Evolutionary conservation across 2,797 vertebrate genomes (phyloP), one percentile per base, ranked within the genome.

Genomic region (Sternotherus odoratus): DNA sequence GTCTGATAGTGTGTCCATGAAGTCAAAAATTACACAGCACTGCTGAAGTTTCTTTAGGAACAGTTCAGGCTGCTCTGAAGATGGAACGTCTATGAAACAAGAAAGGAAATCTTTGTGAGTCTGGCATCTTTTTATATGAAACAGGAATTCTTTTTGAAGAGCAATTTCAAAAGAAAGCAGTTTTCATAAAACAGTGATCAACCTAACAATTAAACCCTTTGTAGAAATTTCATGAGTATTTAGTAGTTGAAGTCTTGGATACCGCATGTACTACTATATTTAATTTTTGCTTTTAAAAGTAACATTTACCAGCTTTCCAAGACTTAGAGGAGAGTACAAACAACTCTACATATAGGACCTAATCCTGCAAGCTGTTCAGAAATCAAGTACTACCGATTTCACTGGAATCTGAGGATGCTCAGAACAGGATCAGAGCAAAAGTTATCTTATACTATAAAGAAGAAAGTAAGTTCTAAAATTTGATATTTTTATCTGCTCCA

Each of bases 11-110:
- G 99, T 99, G 99, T 99, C 99, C 99, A 99, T 99, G 98, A 99
- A 99, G 99, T 99, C 99, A 98, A 99, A 99, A 98, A 99, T 98
- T 87, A 99, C 99, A 98, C 99, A 99, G 98, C 99, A 99, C 99
- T 99, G 99, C 98, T 99, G 99, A 98, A 99, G 98, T 98, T 99
- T 99, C 99, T 99, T 99, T 98, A 99, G 98, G 99, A 99, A 99
- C 98, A 99, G 99, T 98, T 99, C 99, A 96, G 99, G 99, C 98
- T 99, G 99, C 98, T 99, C 99, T 98, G 98, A 98, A 96, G 99
- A 99, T 96, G 99, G 98, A 98, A 99, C 99, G 99, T 99, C 99
- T 99, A 98, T 94, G 97, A 97, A 98, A 98, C 98, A 98, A 98
- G 96, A 98, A 98, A 97, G 96, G 97, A 98, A 97, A 97, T 95